Evolutionary conservation across 2,113 vertebrate genomes (phyloP).

Genomic region (Dasyprocta punctata): DNA sequence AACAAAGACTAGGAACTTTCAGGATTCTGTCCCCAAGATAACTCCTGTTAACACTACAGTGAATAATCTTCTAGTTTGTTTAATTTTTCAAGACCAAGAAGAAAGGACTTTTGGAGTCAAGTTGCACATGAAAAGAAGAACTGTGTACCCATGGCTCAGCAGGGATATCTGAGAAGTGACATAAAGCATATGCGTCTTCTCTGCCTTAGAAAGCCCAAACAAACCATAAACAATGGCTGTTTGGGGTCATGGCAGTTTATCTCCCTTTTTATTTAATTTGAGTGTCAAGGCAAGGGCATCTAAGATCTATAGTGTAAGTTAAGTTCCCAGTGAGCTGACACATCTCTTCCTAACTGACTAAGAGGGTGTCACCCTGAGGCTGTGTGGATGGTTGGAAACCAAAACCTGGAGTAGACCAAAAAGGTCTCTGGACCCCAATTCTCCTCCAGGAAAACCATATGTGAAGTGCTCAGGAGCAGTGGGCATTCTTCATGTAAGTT

Average conservation of each 20-base stretch:
- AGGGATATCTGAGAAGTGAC: constrained; percentile 49
- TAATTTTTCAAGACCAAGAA: constrained; percentile 69
- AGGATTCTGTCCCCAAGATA: not conserved
- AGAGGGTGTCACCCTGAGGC: not conserved
- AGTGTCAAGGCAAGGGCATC: constrained; percentile 52
- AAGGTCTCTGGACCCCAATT: not conserved
- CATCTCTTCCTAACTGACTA: not conserved
- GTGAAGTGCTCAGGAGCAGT: not conserved
- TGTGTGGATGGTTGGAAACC: not conserved
- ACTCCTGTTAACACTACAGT: not conserved
- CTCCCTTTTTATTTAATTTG: constrained; percentile 61
- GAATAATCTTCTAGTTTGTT: constrained; percentile 18
- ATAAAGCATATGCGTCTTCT: not conserved
- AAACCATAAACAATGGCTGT: constrained; percentile 56
- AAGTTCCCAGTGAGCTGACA: constrained; percentile 1
- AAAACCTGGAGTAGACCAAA: not conserved
- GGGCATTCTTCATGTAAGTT: not conserved
- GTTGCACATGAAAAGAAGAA: constrained; percentile 62
- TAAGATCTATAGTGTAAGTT: constrained; percentile 24
- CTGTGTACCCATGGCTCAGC: not conserved
- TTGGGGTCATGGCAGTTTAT: constrained; percentile 48
- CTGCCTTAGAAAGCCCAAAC: constrained; percentile 45
- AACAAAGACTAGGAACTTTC: constrained; percentile 8
- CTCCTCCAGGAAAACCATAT: not conserved
- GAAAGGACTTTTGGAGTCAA: constrained; percentile 36